A percentile compares a stretch with the other conserved stretches of the same genome.
These are phyloP conservation scores for Tragelaphus scriptus DNA, from an alignment of 2,113 vertebrate genomes.

Conservation along the genomic window DNA sequence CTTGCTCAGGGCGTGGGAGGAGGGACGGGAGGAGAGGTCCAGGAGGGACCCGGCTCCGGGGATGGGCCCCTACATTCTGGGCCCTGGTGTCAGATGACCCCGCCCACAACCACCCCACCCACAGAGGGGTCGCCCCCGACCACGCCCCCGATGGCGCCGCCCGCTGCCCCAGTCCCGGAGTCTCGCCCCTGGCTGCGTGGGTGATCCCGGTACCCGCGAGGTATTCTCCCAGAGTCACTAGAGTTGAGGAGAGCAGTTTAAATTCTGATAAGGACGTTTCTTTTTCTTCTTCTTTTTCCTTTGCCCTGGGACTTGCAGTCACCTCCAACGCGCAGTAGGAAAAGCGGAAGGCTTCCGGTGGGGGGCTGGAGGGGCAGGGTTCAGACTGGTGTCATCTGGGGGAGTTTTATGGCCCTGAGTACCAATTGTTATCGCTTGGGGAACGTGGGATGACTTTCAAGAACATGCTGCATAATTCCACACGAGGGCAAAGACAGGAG, in stretches of 20 bases:
- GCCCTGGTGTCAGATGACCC: neutral
- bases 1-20: fast-evolving
- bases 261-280: neutral
- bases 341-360: neutral
- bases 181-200: no score
- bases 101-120: neutral
- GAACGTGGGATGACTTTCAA: neutral
- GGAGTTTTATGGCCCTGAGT: neutral
- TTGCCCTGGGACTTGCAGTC: neutral
- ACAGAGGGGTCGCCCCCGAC: neutral
- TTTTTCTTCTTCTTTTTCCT: neutral
- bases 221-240: no score
- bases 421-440: neutral
- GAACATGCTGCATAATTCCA: neutral
- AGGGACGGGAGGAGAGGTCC: neutral
- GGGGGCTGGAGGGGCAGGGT: no score
- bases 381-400: neutral
- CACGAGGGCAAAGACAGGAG: neutral
- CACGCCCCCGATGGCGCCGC: fast-evolving
- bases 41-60: fast-evolving
- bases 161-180: fast-evolving
- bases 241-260: neutral
- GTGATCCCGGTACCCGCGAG: neutral
- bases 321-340: neutral
- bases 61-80: fast-evolving